phyloP scores from a whole-genome alignment of 2,888 invertebrate genomes.

The Ormyrus labotus region DNA sequence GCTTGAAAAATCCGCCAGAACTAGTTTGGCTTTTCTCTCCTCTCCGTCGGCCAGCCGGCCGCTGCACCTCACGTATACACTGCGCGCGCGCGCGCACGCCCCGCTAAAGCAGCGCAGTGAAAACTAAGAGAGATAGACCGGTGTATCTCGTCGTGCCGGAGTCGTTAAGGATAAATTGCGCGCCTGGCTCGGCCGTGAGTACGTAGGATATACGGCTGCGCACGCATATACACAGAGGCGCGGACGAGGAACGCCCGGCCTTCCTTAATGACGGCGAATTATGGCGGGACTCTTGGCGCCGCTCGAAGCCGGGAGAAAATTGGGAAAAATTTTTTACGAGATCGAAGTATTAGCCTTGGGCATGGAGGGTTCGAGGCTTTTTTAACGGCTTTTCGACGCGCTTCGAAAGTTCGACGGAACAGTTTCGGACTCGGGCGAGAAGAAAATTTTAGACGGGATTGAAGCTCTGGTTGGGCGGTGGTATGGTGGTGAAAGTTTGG shows the following conservation, averaged over 20 bases:
- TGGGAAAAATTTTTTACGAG: slow-evolving; percentile 30
- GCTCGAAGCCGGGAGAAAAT: slow-evolving; percentile 7
- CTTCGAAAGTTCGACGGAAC: no score
- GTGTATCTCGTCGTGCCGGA: slow-evolving; percentile 53
- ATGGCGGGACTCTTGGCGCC: background rate
- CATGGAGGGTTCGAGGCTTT: no score
- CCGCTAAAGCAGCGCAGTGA: slow-evolving; percentile 52
- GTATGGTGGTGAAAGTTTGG: no score
- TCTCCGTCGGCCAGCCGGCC: background rate
- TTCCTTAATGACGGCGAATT: slow-evolving; percentile 40
- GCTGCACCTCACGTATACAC: background rate
- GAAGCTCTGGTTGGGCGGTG: no score
- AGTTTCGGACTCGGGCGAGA: no score
- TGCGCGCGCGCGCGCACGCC: slow-evolving; percentile 14
- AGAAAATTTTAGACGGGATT: no score
- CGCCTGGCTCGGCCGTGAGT: background rate
- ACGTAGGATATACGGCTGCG: background rate
- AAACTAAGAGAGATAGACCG: slow-evolving; percentile 58
- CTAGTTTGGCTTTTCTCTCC: slow-evolving; percentile 73
- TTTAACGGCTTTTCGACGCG: no score
- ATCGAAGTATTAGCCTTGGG: no score
- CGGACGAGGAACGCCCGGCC: no score
- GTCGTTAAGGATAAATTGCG: slow-evolving; percentile 59
- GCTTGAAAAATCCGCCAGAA: slow-evolving; percentile 70
- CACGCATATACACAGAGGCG: background rate